Percentiles rank a stretch among this genome's conserved stretches.
Evolutionary conservation across 2,888 invertebrate genomes (phyloP).

Genomic region (Phalangium opilio): DNA sequence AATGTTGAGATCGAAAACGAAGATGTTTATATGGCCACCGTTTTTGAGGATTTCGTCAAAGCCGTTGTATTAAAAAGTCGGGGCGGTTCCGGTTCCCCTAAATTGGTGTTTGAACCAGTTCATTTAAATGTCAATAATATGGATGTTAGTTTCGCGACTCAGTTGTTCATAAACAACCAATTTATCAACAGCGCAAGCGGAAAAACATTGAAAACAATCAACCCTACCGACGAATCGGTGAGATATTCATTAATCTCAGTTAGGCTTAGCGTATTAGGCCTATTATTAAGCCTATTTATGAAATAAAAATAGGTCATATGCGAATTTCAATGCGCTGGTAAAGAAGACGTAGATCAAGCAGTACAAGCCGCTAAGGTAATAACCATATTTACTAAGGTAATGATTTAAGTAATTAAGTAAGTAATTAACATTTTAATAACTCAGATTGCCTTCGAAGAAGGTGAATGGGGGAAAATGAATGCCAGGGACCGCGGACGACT

Average conservation of each 20-base stretch:
- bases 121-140: constrained; percentile 60
- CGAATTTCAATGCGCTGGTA: constrained; percentile 49
- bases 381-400: too few relatives aligned
- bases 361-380: constrained; percentile 61
- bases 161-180: constrained; percentile 77
- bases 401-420: too few relatives aligned
- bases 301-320: constrained; percentile 27
- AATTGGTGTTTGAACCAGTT: constrained; percentile 43
- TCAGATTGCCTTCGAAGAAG: constrained; percentile 56
- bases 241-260: constrained; percentile 24
- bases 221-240: constrained; percentile 69
- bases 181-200: constrained; percentile 61
- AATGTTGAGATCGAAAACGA: constrained; percentile 66
- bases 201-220: constrained; percentile 46
- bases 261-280: too few relatives aligned
- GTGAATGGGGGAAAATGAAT: constrained; percentile 89
- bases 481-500: constrained; percentile 74
- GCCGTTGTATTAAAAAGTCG: constrained; percentile 51
- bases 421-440: too few relatives aligned
- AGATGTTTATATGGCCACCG: constrained; percentile 82
- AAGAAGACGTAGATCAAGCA: constrained; percentile 68
- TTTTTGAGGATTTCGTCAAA: constrained; percentile 60
- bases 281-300: too few relatives aligned
- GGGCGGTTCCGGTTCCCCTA: constrained; percentile 38
- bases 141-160: constrained; percentile 68